These are phyloP conservation scores for Actinernus sp. DNA, from an alignment of 92 coral and sea anemone species.

Conservation along the genomic window DNA sequence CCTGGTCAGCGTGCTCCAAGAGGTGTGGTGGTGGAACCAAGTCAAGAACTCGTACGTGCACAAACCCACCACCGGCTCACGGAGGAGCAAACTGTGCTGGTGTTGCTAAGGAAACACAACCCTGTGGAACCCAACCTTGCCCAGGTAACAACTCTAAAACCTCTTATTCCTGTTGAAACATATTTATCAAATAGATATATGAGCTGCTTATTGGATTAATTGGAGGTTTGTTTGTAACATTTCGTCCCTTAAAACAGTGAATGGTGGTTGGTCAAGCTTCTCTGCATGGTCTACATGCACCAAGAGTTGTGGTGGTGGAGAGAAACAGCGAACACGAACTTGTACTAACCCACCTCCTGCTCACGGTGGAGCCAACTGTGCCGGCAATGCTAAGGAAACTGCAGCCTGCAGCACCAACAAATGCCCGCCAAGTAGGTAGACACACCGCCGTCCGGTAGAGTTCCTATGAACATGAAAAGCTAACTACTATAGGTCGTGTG, in stretches of 20 bases:
- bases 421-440: constrained; percentile 12
- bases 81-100: background rate
- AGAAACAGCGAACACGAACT: constrained; percentile 7
- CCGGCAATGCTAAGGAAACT: constrained; percentile 1
- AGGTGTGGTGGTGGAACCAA: background rate
- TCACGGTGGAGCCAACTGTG: constrained; percentile 16
- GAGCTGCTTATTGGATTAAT: no score
- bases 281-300: constrained; percentile 21
- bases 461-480: no score
- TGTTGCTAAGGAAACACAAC: background rate
- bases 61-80: background rate
- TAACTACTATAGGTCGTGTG: no score
- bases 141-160: no score
- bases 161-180: no score
- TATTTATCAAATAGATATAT: no score
- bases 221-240: no score
- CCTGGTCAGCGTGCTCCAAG: background rate
- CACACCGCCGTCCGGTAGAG: no score
- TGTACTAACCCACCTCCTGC: constrained; percentile 20
- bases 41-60: background rate
- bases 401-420: background rate
- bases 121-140: background rate
- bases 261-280: constrained; percentile 20
- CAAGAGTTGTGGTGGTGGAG: constrained; percentile 20
- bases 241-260: background rate